Conservation (phyloP, 2,113 vertebrate genomes). For the Lycaon pictus region DNA sequence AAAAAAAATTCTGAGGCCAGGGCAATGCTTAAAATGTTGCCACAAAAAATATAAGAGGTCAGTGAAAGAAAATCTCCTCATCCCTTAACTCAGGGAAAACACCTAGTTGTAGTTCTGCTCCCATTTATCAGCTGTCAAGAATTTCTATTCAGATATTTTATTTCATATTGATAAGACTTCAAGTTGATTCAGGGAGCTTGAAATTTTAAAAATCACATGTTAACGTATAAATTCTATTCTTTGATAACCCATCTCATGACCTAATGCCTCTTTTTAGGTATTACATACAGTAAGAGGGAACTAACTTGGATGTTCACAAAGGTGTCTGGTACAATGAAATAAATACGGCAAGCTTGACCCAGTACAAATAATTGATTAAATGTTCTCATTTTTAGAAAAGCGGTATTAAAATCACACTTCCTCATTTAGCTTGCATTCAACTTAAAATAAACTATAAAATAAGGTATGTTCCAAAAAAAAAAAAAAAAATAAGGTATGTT, state of each 20-base stretch:
- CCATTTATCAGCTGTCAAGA: not conserved
- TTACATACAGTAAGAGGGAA: not conserved
- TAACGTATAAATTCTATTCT: not conserved
- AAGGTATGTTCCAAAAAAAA: not conserved
- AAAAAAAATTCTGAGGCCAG: not conserved
- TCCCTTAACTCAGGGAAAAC: not conserved
- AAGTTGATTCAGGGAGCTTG: not conserved
- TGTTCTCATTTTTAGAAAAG: not conserved
- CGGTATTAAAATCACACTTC: not conserved
- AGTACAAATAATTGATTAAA: not conserved
- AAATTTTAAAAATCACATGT: not conserved
- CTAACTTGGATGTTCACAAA: not conserved
- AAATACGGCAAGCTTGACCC: not conserved
- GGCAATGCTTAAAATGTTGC: not conserved
- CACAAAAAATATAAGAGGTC: not conserved
- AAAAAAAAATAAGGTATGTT: slow-evolving; percentile 14
- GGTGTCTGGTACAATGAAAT: not conserved
- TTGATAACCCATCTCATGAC: not conserved
- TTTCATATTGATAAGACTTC: slow-evolving; percentile 1
- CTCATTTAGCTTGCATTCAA: not conserved
- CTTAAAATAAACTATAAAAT: slow-evolving; percentile 48
- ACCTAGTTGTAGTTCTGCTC: not conserved
- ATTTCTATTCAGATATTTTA: not conserved
- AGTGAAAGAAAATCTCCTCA: not conserved
- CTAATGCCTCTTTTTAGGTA: not conserved